phyloP scores from a whole-genome alignment of 1,140 invertebrate species.

The Caenorhabditis tropicalis region DNA sequence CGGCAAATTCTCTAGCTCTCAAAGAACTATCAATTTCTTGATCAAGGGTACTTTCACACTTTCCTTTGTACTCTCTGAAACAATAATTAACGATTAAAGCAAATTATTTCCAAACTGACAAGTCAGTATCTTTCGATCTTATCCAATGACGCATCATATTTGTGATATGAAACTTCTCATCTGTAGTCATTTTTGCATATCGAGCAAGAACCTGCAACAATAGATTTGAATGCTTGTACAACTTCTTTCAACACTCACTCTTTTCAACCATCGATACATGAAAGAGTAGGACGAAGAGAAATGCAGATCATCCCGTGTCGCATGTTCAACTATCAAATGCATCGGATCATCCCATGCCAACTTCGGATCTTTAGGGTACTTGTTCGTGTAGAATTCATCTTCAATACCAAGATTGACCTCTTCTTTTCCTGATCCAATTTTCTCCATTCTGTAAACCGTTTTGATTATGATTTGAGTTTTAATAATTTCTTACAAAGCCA shows the following conservation, averaged over 20 bases:
- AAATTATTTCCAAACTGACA: too few species aligned
- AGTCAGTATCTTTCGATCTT: background rate
- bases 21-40: too few species aligned
- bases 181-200: background rate
- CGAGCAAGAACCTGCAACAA: background rate
- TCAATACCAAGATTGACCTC: background rate
- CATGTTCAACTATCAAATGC: background rate
- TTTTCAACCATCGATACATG: background rate
- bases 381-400: conserved; percentile 1
- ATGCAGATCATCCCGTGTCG: background rate
- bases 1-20: background rate
- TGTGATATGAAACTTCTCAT: background rate
- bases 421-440: background rate
- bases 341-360: background rate
- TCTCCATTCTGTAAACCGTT: too few species aligned
- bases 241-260: background rate
- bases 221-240: too few species aligned
- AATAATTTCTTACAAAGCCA: too few species aligned
- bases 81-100: too few species aligned
- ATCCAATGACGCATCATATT: background rate
- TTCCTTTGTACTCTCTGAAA: too few species aligned
- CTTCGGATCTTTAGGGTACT: background rate
- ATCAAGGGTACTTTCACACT: too few species aligned
- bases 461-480: too few species aligned
- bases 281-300: background rate